Evolutionary conservation across 92 coral and sea anemone genomes (phyloP), one percentile per base, ranked within the genome.

Genomic region (Epizoanthus ramosus): DNA sequence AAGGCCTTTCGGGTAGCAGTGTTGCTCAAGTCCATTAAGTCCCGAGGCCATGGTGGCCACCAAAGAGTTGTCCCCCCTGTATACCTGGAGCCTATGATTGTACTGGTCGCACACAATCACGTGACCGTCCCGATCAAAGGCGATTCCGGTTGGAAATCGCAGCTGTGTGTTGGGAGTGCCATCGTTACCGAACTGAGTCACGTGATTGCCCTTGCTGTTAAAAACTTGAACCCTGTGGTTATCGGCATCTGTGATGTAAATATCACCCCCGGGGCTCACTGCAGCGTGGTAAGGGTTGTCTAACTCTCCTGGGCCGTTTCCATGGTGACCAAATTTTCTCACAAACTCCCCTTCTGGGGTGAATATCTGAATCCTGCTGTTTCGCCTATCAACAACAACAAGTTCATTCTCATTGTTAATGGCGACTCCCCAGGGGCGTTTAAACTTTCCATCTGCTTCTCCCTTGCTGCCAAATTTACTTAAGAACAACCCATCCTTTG

Each of bases 91-190:
- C 72, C 99, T 89, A 86, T 93, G 98, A 85, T 97, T 89, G 89
- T 95, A 97, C 83, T 97, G 99, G 84, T 97, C 99, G 43, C 97
- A 92, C 1, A 97, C 98, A 13, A 97, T 88, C 93, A 97, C 93
- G 91, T 92, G 94, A 88, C 92, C 92, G 41, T 97, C 93, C 73
- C 75, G 80, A 83, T 94, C 97, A 76, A 90, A 88, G n/a, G 99
- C 90, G 63, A 97, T 94, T 33, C 99, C 99, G 45, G 99, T 94
- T 28, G 99, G 99, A 84, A 90, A 93, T 84, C 89, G 95, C 57
- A 97, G 95, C 83, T 87, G 84, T 71, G 91, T 74, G 18, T 89
- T 90, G 5, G 82, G 69, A 0, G 65, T 66, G 13, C 68, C 56
- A 63, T 77, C 87, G 21, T 83, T 84, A 19, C 98, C 96, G 79